Percentiles rank a stretch among this genome's conserved stretches.
Conservation (phyloP, 1,140 invertebrate species). For the Chrysopa pallens region DNA sequence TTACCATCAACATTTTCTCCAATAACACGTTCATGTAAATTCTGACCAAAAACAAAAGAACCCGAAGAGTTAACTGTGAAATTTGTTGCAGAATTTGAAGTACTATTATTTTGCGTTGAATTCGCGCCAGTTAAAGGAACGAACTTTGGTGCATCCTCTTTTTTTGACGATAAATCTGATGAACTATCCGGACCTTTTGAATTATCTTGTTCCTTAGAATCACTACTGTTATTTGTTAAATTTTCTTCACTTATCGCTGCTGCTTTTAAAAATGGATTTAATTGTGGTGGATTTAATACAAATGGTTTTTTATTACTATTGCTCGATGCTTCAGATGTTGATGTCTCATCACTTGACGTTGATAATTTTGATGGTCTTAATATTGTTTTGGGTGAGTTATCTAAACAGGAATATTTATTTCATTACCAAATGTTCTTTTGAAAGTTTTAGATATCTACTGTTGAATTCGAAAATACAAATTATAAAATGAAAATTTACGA, state of each 20-base stretch:
- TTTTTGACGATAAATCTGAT: background rate
- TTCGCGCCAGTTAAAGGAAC: background rate
- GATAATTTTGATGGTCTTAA: slow-evolving; percentile 8
- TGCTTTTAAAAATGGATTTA: slow-evolving; percentile 15
- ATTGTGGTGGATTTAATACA: slow-evolving; percentile 14
- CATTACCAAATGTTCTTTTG: too few relatives aligned
- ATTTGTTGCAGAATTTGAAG: slow-evolving; percentile 7
- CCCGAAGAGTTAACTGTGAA: slow-evolving; percentile 18
- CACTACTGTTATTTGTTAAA: slow-evolving; percentile 5
- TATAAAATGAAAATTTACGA: too few relatives aligned
- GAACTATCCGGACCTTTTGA: slow-evolving; percentile 1
- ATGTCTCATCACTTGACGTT: background rate
- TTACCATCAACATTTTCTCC: slow-evolving; percentile 20
- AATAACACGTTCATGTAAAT: slow-evolving; percentile 67
- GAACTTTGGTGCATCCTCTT: background rate
- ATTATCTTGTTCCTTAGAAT: slow-evolving; percentile 7
- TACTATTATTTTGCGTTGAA: background rate
- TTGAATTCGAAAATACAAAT: too few relatives aligned
- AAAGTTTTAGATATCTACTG: too few relatives aligned
- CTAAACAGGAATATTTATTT: background rate
- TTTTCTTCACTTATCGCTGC: slow-evolving; percentile 3
- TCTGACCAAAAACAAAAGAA: slow-evolving; percentile 82
- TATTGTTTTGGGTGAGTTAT: slow-evolving; percentile 1
- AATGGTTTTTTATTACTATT: slow-evolving; percentile 5
- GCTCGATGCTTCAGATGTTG: background rate